Percentiles rank a stretch among this genome's conserved stretches.
Evolutionary conservation across 1,140 invertebrate genomes (phyloP).

Genomic region (Archivesica marissinica): DNA sequence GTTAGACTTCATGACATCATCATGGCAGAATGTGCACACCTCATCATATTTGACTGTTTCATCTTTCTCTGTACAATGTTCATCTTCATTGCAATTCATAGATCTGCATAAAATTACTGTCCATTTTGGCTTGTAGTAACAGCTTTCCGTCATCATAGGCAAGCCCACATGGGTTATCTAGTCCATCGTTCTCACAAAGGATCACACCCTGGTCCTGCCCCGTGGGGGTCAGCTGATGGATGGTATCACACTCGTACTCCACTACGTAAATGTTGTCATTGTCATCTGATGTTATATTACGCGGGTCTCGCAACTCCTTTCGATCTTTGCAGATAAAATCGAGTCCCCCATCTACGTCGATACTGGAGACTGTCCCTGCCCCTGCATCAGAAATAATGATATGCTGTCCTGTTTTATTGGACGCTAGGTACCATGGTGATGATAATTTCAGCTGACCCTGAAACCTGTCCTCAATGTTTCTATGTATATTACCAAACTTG

Average conservation of each 20-base stretch:
- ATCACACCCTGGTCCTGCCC: conserved; percentile 30
- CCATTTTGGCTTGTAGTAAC: conserved; percentile 56
- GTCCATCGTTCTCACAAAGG: conserved; percentile 51
- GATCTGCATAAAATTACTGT: conserved; percentile 33
- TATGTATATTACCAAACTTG: conserved; percentile 52
- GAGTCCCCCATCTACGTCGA: conserved; percentile 31
- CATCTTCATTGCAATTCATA: conserved; percentile 34
- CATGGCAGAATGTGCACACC: too few species aligned
- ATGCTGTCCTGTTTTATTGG: conserved; percentile 2
- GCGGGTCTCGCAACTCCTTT: conserved; percentile 36
- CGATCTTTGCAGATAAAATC: conserved; percentile 34
- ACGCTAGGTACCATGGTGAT: conserved; percentile 50
- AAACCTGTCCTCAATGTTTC: conserved; percentile 32
- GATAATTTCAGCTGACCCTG: neutral
- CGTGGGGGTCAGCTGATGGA: conserved; percentile 1
- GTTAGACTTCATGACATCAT: too few species aligned
- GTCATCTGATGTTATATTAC: conserved; percentile 46
- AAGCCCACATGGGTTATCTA: conserved; percentile 39
- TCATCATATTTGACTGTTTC: too few species aligned
- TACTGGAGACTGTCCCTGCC: conserved; percentile 23
- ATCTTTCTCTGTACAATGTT: too few species aligned
- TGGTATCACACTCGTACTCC: conserved; percentile 33
- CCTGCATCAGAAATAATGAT: conserved; percentile 45
- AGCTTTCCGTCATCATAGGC: neutral
- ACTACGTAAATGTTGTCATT: conserved; percentile 51